Conservation (phyloP, 2,113 vertebrate genomes). For the Dascyllus trimaculatus region DNA sequence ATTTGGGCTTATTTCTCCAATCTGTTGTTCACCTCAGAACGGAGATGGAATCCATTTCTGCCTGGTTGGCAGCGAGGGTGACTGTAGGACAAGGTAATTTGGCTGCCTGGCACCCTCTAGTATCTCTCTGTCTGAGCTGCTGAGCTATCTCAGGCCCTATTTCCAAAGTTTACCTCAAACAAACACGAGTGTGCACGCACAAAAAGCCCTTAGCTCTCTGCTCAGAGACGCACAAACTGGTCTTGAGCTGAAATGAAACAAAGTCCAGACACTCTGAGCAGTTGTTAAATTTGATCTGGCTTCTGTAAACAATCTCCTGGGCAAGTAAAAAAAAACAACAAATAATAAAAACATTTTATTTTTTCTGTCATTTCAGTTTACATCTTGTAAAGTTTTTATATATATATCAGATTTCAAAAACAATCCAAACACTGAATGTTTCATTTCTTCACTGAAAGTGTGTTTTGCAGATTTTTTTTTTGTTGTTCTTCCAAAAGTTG, state of each 20-base stretch:
- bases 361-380: slow-evolving; percentile 39
- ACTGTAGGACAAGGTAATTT: slow-evolving; percentile 74
- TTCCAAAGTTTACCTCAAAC: slow-evolving; percentile 70
- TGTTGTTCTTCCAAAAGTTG: neutral
- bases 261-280: slow-evolving; percentile 10
- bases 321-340: neutral
- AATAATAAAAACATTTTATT: slow-evolving; percentile 38
- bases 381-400: slow-evolving; percentile 15
- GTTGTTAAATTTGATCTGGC: slow-evolving; percentile 43
- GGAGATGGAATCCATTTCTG: slow-evolving; percentile 76
- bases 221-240: slow-evolving; percentile 36
- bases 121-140: slow-evolving; percentile 62
- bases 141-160: slow-evolving; percentile 51
- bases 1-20: slow-evolving; percentile 75
- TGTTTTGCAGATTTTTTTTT: neutral
- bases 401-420: slow-evolving; percentile 13
- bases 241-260: slow-evolving; percentile 44
- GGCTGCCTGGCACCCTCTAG: slow-evolving; percentile 56
- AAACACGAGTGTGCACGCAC: slow-evolving; percentile 54
- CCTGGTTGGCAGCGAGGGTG: slow-evolving; percentile 59
- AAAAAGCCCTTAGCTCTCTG: slow-evolving; percentile 14
- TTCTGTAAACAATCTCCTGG: slow-evolving; percentile 34
- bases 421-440: slow-evolving; percentile 40
- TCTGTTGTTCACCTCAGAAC: slow-evolving; percentile 71
- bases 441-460: slow-evolving; percentile 29